These are phyloP conservation scores for Chionis minor DNA, from an alignment of 2,113 vertebrate genomes.

Conservation along the genomic window DNA sequence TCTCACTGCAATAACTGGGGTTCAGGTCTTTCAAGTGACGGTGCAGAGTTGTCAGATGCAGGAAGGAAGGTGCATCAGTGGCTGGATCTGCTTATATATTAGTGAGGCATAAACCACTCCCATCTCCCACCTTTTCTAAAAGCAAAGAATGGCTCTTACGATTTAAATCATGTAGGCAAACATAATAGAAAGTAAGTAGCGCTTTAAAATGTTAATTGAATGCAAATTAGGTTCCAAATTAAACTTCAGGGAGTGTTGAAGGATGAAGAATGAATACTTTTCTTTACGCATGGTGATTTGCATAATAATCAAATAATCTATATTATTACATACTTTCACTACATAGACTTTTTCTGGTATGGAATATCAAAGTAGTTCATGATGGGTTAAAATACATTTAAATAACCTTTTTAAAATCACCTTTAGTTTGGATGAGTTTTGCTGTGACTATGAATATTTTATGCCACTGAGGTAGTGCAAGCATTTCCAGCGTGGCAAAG, in stretches of 20 bases:
- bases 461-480: not conserved
- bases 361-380: not conserved
- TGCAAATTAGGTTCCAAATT: not conserved
- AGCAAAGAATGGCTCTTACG: not conserved
- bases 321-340: not conserved
- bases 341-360: not conserved
- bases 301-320: not conserved
- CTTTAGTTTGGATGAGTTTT: not conserved
- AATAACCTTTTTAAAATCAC: not conserved
- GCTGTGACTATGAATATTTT: not conserved
- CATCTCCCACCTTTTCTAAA: not conserved
- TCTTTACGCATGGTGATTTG: not conserved
- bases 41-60: not conserved
- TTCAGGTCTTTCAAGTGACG: not conserved
- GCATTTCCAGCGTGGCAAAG: not conserved
- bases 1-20: not conserved
- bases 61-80: not conserved
- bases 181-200: not conserved
- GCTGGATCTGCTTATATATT: not conserved
- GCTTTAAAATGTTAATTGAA: slow-evolving; percentile 16
- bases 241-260: not conserved
- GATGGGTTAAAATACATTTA: not conserved
- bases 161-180: not conserved
- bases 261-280: not conserved
- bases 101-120: not conserved